Evolutionary conservation across 2,113 vertebrate species (phyloP).

Genomic region (Amazona guildingii): DNA sequence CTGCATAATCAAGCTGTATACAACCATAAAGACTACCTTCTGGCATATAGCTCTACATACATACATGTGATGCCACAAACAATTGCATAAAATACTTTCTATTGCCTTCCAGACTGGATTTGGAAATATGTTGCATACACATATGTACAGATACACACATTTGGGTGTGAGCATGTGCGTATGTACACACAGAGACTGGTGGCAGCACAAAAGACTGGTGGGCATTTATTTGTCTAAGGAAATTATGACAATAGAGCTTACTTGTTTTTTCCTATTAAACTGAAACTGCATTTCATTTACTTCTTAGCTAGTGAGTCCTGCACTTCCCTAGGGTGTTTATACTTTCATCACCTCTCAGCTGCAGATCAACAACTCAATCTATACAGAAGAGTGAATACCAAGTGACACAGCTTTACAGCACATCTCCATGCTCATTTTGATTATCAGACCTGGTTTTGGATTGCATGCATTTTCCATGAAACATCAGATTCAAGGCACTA

Average conservation of each 20-base stretch:
- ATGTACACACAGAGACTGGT: not conserved
- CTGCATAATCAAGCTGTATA: not conserved
- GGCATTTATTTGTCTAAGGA: not conserved
- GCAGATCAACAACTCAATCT: not conserved
- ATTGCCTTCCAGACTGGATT: not conserved
- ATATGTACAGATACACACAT: not conserved
- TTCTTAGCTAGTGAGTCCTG: not conserved
- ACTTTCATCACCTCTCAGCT: not conserved
- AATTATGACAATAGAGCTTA: not conserved
- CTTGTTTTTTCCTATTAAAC: not conserved
- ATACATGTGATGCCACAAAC: not conserved
- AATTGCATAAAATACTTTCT: not conserved
- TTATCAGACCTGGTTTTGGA: not conserved
- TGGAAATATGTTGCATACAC: not conserved
- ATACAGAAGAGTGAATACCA: not conserved
- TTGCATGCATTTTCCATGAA: not conserved
- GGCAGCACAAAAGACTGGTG: not conserved
- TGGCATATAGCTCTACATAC: not conserved
- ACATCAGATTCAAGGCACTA: not conserved
- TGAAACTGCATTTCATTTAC: not conserved
- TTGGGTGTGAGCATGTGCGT: fast-evolving
- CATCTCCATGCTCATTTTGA: not conserved
- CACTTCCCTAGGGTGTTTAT: not conserved
- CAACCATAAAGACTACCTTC: not conserved
- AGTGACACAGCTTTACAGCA: not conserved